Conservation (phyloP, 2,888 invertebrate genomes). For the Cerastis rubricosa region DNA sequence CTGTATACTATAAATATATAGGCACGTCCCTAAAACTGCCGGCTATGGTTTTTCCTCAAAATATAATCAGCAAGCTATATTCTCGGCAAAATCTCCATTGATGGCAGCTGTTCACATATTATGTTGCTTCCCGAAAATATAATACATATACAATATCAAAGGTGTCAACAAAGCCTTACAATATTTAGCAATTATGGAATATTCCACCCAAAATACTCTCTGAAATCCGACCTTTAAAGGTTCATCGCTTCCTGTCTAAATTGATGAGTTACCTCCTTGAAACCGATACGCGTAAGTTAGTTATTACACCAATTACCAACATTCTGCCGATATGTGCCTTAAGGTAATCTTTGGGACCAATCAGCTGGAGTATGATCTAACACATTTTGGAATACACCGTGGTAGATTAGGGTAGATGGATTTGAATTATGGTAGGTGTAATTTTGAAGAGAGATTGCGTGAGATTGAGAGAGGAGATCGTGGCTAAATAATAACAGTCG, state of each 20-base stretch:
- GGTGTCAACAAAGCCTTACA: neutral
- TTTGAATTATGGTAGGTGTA: conserved; percentile 10
- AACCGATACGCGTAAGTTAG: conserved; percentile 36
- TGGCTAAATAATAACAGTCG: too few relatives aligned
- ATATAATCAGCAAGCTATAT: neutral
- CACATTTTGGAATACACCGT: conserved; percentile 30
- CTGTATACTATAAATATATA: neutral
- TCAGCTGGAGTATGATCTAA: conserved; percentile 40
- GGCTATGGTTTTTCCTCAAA: neutral
- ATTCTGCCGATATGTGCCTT: conserved; percentile 49
- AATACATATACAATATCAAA: neutral
- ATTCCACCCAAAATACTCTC: neutral
- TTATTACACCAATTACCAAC: conserved; percentile 62
- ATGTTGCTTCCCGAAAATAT: neutral
- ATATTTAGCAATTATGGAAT: conserved; percentile 21
- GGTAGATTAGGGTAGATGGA: conserved; percentile 14
- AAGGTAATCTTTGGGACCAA: conserved; percentile 47
- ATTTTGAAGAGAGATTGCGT: neutral
- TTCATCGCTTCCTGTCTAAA: conserved; percentile 5
- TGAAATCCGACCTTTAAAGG: conserved; percentile 24
- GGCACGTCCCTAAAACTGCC: neutral
- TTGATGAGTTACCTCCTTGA: conserved; percentile 24
- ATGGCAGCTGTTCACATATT: neutral
- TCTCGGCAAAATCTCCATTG: neutral
- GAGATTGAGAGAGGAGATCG: too few relatives aligned